Conservation (phyloP, 2,888 invertebrate species). For the Drosophila sordidapex region DNA sequence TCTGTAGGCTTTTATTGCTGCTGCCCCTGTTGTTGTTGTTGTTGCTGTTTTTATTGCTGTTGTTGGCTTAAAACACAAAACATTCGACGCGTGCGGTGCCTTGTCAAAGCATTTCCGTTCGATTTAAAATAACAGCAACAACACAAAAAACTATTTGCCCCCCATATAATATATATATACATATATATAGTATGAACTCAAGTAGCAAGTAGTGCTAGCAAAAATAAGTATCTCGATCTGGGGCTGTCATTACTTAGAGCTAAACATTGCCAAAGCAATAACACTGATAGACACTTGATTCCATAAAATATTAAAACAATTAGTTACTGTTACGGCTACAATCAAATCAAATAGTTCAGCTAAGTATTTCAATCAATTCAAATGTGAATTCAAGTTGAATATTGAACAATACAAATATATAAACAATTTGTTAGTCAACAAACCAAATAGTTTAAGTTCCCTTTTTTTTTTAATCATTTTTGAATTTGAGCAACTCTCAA, state of each 20-base stretch:
- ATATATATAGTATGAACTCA: background rate
- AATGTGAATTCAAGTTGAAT: background rate
- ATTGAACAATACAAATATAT: background rate
- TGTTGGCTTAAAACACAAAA: conserved; percentile 11
- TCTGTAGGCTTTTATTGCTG: conserved; percentile 4
- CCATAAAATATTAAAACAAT: background rate
- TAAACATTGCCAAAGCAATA: background rate
- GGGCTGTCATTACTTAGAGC: background rate
- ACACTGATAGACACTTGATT: background rate
- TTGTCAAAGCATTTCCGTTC: conserved; percentile 76
- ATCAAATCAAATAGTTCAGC: background rate
- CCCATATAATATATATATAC: background rate
- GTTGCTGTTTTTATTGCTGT: conserved; percentile 2
- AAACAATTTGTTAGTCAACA: background rate
- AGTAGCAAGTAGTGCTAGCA: background rate
- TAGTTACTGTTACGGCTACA: background rate
- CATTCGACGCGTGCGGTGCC: conserved; percentile 68
- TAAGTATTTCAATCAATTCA: background rate
- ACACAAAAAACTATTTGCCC: conserved; percentile 9
- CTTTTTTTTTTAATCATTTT: background rate
- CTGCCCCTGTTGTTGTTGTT: background rate
- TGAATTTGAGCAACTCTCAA: background rate
- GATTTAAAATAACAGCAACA: conserved; percentile 70
- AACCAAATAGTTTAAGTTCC: background rate
- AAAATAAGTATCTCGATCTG: conserved; percentile 13